Base-by-base conservation (phyloP, 2,888 invertebrate genomes). In the Agrilus mali region DNA sequence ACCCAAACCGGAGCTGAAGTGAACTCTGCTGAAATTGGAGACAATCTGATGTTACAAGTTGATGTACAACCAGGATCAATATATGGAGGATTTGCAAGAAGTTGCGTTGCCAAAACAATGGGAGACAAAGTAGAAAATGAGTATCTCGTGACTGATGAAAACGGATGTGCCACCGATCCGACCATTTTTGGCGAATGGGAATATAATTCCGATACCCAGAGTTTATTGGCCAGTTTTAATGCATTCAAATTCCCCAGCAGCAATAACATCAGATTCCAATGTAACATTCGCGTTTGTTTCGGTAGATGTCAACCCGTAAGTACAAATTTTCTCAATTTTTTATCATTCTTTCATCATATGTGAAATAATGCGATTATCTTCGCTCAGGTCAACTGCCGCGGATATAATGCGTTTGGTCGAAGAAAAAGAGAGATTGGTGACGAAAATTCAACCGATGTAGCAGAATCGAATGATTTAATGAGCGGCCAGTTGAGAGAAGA, bases 181-280 rank as follows among this genome's bases (percentile, higher is more conserved):
- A 82, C 83, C 34, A 90, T 93, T 60, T 93, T 93, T 59, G 90
- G 89, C 33, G 92, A 93, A 63, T 93, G 93, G 93, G 84, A 88
- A 54, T 84, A 89, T 58, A 86, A 86, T 60, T 76, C 83, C 15
- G 88, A 89, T 47, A 83, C 84, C 40, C 88, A 88, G 62, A 82
- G 87, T 15, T 68, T 94, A 41, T 72, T 86, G 60, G 92, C 92
- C 50, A 82, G 85, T 55, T 93, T 94, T 67, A 90, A 90, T 63
- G 93, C 92, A 3, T 93, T 93, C 66, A 93, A 93, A 63, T 94
- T 93, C 78, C 93, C 93, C 1, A 88, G 86, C 56, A 90, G 90
- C 59, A 92, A 93, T 60, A 92, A 88, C 60, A 89, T 93, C 56
- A 72, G 88, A 66, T 93, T 94, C 86, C 93, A 93, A 66, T 93